Conservation (phyloP, 2,797 vertebrate genomes). For the Lacerta bilineata region DNA sequence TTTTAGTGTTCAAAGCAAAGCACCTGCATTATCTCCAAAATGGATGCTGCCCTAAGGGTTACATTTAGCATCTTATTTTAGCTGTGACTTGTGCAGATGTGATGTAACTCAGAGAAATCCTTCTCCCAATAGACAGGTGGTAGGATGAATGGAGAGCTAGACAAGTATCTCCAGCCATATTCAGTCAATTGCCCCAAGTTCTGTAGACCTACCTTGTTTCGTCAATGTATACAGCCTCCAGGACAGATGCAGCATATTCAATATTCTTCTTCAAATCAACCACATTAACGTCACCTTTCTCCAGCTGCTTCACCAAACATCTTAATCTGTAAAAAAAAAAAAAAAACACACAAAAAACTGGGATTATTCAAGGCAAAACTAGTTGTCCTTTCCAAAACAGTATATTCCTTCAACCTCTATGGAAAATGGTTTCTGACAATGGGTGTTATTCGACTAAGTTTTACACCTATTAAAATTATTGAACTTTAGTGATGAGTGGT, state of each 20-base stretch:
- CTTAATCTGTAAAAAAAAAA: conserved; percentile 85
- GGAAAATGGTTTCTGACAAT: neutral
- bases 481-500: conserved; percentile 29
- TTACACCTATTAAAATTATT: too few species aligned
- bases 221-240: conserved; percentile 96
- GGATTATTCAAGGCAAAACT: neutral
- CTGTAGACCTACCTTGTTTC: conserved; percentile 89
- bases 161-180: neutral
- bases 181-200: neutral
- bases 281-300: conserved; percentile 92
- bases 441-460: too few species aligned
- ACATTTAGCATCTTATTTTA: too few species aligned
- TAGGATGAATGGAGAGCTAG: neutral
- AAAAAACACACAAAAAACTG: conserved; percentile 18
- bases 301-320: conserved; percentile 94
- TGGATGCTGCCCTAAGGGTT: too few species aligned
- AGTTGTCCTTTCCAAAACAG: neutral
- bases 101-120: neutral
- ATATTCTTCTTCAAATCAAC: conserved; percentile 94
- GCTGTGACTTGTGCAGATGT: neutral
- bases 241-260: conserved; percentile 93
- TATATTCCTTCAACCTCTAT: too few species aligned
- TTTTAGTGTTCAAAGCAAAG: too few species aligned
- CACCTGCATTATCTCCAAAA: neutral
- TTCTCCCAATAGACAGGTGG: neutral